Percentiles rank a stretch among this genome's conserved stretches.
phyloP scores from a whole-genome alignment of 2,113 vertebrate species.

The Etheostoma spectabile region DNA sequence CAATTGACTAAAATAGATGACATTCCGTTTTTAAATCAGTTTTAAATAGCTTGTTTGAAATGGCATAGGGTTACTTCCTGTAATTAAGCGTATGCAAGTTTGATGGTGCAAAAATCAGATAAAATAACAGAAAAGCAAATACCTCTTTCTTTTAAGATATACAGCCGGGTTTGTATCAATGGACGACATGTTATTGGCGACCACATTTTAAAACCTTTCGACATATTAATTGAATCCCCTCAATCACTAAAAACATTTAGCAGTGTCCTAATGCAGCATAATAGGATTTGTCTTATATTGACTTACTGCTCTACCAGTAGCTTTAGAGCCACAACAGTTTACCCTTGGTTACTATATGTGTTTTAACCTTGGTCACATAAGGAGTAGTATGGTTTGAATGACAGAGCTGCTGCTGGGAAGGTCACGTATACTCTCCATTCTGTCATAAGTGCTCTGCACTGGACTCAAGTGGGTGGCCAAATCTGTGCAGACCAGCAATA shows the following conservation, averaged over 20 bases:
- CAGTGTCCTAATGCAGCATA: background rate
- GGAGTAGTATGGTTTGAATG: constrained; percentile 22
- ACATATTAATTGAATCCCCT: background rate
- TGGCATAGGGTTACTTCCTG: background rate
- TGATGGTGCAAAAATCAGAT: background rate
- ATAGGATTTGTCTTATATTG: constrained; percentile 10
- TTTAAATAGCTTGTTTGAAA: constrained; percentile 12
- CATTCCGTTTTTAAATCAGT: background rate
- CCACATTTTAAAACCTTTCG: background rate
- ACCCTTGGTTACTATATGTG: constrained; percentile 48
- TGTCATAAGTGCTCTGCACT: constrained; percentile 6
- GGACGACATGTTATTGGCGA: background rate
- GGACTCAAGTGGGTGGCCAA: background rate
- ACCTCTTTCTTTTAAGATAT: background rate
- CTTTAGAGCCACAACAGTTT: constrained; percentile 32
- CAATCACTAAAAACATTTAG: background rate
- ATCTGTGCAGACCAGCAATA: background rate
- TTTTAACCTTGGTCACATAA: constrained; percentile 59
- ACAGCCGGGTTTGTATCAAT: background rate
- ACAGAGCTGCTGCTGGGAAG: constrained; percentile 55
- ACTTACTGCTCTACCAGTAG: background rate
- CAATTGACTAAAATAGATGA: constrained; percentile 26
- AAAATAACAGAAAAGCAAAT: background rate
- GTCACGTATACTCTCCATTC: constrained; percentile 48
- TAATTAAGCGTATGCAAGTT: background rate